These are phyloP conservation scores for Dysmachus trigonus DNA, from an alignment of 2,888 invertebrate genomes.

Conservation along the genomic window DNA sequence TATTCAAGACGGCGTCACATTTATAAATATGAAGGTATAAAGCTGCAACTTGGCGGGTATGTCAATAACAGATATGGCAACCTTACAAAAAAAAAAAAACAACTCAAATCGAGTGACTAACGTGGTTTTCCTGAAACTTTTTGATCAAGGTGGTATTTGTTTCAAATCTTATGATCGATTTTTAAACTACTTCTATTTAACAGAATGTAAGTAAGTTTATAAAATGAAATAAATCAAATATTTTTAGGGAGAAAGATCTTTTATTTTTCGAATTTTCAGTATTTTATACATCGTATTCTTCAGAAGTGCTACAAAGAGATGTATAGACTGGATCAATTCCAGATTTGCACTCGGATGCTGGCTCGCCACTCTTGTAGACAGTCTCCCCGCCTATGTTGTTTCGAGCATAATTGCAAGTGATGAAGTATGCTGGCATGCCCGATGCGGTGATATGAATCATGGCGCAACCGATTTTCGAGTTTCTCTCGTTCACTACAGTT, in stretches of 20 bases:
- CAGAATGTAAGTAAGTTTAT: too few species aligned
- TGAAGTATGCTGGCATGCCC: slow-evolving; percentile 49
- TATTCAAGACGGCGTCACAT: too few species aligned
- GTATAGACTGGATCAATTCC: slow-evolving; percentile 54
- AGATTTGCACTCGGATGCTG: slow-evolving; percentile 53
- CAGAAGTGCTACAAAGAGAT: slow-evolving; percentile 44
- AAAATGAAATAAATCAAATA: too few species aligned
- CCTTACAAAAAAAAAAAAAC: too few species aligned
- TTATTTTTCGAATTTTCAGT: background rate
- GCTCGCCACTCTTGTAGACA: slow-evolving; percentile 47
- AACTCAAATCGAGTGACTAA: too few species aligned
- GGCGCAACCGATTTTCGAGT: slow-evolving; percentile 56
- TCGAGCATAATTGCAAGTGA: slow-evolving; percentile 57
- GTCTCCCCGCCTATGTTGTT: slow-evolving; percentile 52
- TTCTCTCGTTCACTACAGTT: slow-evolving; percentile 55
- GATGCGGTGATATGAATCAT: slow-evolving; percentile 49
- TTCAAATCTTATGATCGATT: too few species aligned
- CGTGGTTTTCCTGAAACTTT: too few species aligned
- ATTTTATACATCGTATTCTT: slow-evolving; percentile 37
- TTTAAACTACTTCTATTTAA: too few species aligned
- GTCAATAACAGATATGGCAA: too few species aligned
- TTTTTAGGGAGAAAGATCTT: background rate
- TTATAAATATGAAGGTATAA: too few species aligned
- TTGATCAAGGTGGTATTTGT: too few species aligned
- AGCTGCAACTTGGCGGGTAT: too few species aligned